phyloP scores from a whole-genome alignment of 2,113 vertebrate species.

The Misgurnus mizolepis region DNA sequence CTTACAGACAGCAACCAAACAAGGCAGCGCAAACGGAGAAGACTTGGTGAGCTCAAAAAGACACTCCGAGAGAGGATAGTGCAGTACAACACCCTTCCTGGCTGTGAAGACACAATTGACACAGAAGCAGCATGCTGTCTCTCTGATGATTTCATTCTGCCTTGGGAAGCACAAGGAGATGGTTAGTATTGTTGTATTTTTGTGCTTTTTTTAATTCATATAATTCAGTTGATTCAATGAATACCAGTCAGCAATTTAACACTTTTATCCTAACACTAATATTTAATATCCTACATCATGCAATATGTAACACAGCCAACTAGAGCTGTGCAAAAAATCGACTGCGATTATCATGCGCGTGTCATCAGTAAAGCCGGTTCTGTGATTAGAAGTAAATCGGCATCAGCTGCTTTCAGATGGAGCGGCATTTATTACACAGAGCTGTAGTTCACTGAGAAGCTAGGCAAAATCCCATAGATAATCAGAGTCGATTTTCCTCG shows the following conservation, averaged over 20 bases:
- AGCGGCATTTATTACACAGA: too few species aligned
- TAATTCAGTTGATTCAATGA: not conserved
- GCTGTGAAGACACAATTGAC: not conserved
- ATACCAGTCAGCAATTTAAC: not conserved
- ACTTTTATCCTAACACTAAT: not conserved
- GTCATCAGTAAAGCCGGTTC: too few species aligned
- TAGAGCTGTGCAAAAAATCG: too few species aligned
- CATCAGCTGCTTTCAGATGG: too few species aligned
- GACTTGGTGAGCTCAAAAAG: not conserved
- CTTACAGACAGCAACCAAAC: constrained; percentile 23
- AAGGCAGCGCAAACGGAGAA: not conserved
- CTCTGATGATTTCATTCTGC: not conserved
- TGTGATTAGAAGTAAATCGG: too few species aligned
- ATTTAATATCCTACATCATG: not conserved
- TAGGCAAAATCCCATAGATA: too few species aligned
- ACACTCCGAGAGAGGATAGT: not conserved
- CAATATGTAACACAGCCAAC: not conserved
- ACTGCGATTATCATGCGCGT: too few species aligned
- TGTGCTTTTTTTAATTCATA: not conserved
- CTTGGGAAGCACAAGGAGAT: constrained; percentile 9
- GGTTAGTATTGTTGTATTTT: not conserved
- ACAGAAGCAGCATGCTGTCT: not conserved
- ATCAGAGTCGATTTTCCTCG: too few species aligned
- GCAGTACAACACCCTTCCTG: not conserved
- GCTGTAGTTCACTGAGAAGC: too few species aligned